phyloP scores from a whole-genome alignment of 2,113 vertebrate genomes.

The Tetrao urogallus region DNA sequence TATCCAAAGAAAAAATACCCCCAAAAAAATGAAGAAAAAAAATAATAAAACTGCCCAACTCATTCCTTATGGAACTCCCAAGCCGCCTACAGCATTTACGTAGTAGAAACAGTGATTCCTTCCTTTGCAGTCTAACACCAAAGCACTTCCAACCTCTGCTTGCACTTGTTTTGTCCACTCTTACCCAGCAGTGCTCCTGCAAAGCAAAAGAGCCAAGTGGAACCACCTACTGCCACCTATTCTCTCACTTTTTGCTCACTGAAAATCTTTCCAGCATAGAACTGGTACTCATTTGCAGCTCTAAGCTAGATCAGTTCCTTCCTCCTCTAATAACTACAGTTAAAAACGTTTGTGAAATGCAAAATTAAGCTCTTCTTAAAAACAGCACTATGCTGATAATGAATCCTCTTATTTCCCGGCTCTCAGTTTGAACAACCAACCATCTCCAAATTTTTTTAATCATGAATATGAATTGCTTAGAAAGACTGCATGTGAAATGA shows the following conservation, averaged over 20 bases:
- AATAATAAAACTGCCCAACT: not conserved
- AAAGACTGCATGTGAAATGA: not conserved
- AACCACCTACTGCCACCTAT: not conserved
- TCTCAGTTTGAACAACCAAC: not conserved
- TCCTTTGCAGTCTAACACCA: not conserved
- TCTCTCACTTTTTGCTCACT: not conserved
- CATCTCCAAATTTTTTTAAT: not conserved
- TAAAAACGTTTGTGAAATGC: not conserved
- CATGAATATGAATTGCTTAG: not conserved
- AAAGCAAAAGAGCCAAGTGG: not conserved
- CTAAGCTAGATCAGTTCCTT: not conserved
- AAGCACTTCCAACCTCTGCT: not conserved
- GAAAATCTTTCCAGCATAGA: not conserved
- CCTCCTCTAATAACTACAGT: not conserved
- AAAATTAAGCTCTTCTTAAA: not conserved
- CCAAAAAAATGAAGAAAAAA: too few relatives aligned
- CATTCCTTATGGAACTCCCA: not conserved
- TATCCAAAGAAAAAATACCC: not conserved
- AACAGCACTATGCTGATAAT: not conserved
- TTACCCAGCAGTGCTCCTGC: not conserved
- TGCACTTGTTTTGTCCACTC: not conserved
- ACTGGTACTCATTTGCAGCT: accelerated
- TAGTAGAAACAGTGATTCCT: not conserved
- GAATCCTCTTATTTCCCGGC: not conserved
- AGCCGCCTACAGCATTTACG: not conserved